Percentiles rank a stretch among this genome's conserved stretches.
These are phyloP conservation scores for Lycopodina hypogea DNA, from an alignment of 37 sponge, comb jelly and placozoan genomes.

Conservation along the genomic window DNA sequence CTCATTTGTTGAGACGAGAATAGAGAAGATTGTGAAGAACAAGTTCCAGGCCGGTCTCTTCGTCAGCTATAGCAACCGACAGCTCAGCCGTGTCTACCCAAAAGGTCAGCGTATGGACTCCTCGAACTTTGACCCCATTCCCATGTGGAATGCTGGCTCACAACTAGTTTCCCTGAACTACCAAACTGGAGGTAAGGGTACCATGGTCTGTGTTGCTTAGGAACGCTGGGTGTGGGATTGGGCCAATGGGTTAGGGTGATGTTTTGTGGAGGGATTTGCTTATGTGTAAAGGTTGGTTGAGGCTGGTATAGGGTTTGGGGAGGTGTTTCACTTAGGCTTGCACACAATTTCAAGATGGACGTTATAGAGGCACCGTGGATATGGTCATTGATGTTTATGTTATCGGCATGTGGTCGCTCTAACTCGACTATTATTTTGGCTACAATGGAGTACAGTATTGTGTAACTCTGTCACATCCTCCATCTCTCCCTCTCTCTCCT, in stretches of 20 bases:
- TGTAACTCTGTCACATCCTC: neutral
- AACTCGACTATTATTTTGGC: too few species aligned
- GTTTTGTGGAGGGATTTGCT: too few species aligned
- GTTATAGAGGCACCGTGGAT: too few species aligned
- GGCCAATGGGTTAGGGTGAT: neutral
- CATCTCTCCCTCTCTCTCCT: neutral
- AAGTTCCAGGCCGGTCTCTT: slow-evolving; percentile 54
- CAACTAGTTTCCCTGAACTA: slow-evolving; percentile 96
- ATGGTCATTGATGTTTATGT: too few species aligned
- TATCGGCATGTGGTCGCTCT: too few species aligned
- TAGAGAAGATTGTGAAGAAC: slow-evolving; percentile 66
- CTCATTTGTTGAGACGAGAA: slow-evolving; percentile 93
- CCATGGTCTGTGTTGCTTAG: too few species aligned
- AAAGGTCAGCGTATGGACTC: slow-evolving; percentile 91
- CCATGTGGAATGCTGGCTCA: slow-evolving; percentile 92
- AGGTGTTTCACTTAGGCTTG: too few species aligned
- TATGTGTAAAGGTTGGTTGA: too few species aligned
- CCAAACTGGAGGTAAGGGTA: slow-evolving; percentile 91
- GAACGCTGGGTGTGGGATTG: too few species aligned
- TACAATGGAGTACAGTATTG: too few species aligned
- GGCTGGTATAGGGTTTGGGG: too few species aligned
- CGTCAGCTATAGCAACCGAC: slow-evolving; percentile 59
- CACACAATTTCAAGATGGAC: too few species aligned
- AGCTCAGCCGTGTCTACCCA: slow-evolving; percentile 93
- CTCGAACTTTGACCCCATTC: slow-evolving; percentile 90